phyloP scores from a whole-genome alignment of 1,140 invertebrate species.

The Nylanderia fulva region DNA sequence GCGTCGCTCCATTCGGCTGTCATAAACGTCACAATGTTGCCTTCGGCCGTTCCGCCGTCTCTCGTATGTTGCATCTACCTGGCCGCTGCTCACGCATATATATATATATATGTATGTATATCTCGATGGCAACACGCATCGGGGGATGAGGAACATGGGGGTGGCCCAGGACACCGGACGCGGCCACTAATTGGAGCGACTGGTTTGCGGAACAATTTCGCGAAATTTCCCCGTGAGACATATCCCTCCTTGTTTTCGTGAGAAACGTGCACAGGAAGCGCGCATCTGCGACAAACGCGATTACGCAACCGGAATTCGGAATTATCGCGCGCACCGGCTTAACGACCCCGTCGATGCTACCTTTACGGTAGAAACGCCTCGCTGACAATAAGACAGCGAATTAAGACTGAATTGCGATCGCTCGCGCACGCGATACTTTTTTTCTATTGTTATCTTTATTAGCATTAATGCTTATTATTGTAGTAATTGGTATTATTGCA shows the following conservation, averaged over 20 bases:
- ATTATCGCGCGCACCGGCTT: neutral
- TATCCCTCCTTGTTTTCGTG: neutral
- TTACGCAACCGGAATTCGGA: conserved; percentile 21
- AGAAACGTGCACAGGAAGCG: conserved; percentile 35
- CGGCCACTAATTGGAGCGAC: conserved; percentile 56
- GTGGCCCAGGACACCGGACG: conserved; percentile 32
- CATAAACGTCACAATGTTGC: conserved; percentile 52
- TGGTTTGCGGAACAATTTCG: conserved; percentile 55
- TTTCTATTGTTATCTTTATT: too few species aligned
- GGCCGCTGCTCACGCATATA: too few species aligned
- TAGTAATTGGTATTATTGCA: too few species aligned
- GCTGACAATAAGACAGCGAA: neutral
- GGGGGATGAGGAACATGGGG: neutral
- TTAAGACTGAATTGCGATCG: neutral
- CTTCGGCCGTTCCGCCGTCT: conserved; percentile 4
- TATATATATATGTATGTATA: too few species aligned
- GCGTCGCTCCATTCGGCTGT: conserved; percentile 54
- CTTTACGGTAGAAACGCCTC: neutral
- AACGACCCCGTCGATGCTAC: neutral
- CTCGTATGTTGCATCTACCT: conserved; percentile 23
- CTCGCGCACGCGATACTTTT: too few species aligned
- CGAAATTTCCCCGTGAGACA: conserved; percentile 53
- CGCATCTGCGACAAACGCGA: conserved; percentile 20
- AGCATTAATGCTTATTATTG: too few species aligned
- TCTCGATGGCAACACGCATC: neutral